Percentiles rank a stretch among this genome's conserved stretches.
Evolutionary conservation across 2,113 vertebrate species (phyloP).

Genomic region (Canis aureus): DNA sequence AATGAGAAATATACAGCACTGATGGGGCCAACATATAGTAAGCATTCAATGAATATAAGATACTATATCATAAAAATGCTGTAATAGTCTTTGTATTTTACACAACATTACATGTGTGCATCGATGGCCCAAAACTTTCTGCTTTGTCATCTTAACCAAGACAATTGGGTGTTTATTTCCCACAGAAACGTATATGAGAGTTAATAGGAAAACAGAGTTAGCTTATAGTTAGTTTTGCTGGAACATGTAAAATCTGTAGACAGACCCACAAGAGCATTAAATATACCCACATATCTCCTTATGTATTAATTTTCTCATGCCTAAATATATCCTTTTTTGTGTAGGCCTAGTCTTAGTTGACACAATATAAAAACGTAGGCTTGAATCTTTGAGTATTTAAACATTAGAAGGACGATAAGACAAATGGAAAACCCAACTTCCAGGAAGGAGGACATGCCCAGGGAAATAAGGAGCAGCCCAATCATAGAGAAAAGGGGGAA

Average conservation of each 20-base stretch:
- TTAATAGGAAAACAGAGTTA: neutral
- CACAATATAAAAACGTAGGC: neutral
- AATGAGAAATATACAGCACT: constrained; percentile 7
- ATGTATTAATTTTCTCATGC: neutral
- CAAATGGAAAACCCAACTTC: neutral
- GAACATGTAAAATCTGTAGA: neutral
- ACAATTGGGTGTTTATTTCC: neutral
- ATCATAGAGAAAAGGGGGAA: neutral
- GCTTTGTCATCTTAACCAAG: constrained; percentile 18
- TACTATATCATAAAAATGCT: neutral
- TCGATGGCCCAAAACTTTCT: neutral
- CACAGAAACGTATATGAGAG: neutral
- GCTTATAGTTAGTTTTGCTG: neutral
- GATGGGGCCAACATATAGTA: constrained; percentile 5
- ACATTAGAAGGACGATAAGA: constrained; percentile 15
- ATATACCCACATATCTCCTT: neutral
- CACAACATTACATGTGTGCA: neutral
- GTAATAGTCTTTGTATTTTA: neutral
- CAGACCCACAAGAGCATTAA: neutral
- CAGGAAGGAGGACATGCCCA: neutral
- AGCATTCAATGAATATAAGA: neutral
- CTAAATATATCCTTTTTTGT: neutral
- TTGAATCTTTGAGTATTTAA: neutral
- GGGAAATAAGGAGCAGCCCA: neutral
- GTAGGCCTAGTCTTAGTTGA: neutral